A percentile compares a stretch with the other conserved stretches of the same genome.
Conservation (phyloP, 30 jellyfish, hydroid and myxozoan genomes). For the Hydractinia echinata region DNA sequence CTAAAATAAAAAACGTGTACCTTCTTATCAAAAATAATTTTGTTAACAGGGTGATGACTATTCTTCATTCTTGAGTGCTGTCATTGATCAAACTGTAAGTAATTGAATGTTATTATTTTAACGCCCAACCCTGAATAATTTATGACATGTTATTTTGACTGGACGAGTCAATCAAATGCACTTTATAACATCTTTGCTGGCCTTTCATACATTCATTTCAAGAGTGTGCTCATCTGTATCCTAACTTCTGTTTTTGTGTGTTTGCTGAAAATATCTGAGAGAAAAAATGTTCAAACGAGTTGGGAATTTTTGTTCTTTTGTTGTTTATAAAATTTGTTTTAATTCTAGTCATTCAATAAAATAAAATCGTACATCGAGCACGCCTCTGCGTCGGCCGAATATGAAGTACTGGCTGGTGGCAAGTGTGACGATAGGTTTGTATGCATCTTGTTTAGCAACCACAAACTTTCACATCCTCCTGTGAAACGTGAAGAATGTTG, state of each 20-base stretch:
- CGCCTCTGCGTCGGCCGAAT: conserved; percentile 47
- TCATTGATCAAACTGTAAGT: conserved; percentile 79
- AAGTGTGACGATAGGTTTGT: conserved; percentile 74
- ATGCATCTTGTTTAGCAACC: neutral
- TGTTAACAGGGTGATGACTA: conserved; percentile 70
- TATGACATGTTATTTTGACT: no score
- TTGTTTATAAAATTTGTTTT: conserved; percentile 1
- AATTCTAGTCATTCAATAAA: conserved; percentile 66
- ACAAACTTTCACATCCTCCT: neutral
- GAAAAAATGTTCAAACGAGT: no score
- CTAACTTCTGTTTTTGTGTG: no score
- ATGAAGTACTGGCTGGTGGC: conserved; percentile 71
- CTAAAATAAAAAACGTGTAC: neutral
- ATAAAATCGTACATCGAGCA: conserved; percentile 65
- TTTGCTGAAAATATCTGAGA: no score
- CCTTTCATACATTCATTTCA: no score
- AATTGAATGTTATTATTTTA: neutral
- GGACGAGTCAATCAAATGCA: no score
- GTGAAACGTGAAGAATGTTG: neutral
- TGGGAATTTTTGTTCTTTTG: no score
- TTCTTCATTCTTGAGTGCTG: conserved; percentile 84
- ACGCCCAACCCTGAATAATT: no score
- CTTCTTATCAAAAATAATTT: neutral
- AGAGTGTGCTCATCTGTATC: no score
- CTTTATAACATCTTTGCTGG: no score